Base-by-base conservation (phyloP, 2,888 invertebrate species). In the Tineola bisselliella region DNA sequence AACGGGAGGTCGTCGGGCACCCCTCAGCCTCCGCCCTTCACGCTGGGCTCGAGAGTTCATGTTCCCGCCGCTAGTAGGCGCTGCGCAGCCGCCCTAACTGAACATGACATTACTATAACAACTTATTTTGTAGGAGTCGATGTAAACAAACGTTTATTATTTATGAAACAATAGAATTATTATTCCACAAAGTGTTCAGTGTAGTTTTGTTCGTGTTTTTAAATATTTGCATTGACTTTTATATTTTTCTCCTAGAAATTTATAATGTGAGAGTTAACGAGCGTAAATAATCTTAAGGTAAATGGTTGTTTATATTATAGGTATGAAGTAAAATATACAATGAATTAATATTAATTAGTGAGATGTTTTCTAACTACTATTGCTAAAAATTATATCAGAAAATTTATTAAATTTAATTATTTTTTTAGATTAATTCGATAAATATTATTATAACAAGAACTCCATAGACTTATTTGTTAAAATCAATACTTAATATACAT, bases 101-200 rank as follows among this genome's bases (percentile, higher is more conserved):
- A 81, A 80, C 81, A 82, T 76, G 74, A 67, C 71, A 68, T 69
- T 73, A 72, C 64, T 70, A 70, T 70, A 73, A 68, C 58, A 58
- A 19, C 70, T 75, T 75, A 76, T 76, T 78, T 77, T 74, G 69
- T 70, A 69, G 69, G 70, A 67, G 72, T 75, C 74, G 66, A 75
- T 79, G 84, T 86, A 86, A 86, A 86, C 86, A 86, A 86, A 82
- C 79, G 68, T 66, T 70, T 68, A 59, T 76, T 74, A 68, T 76
- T 72, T 68, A 66, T 66, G 62, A 25, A 25, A 56, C 30, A 56
- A n/a, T 6, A 25, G n/a, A 5, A 25, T 33, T 25, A 44, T 59
- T 63, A 65, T 68, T 69, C 62, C 62, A 68, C 62, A 61, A 56
- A 61, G 70, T 71, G 72, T 71, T 68, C 63, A 67, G 73, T 73